Evolutionary conservation across 1,140 invertebrate species (phyloP), one percentile per base, ranked within the genome.

Genomic region (Acromyrmex echinatior): DNA sequence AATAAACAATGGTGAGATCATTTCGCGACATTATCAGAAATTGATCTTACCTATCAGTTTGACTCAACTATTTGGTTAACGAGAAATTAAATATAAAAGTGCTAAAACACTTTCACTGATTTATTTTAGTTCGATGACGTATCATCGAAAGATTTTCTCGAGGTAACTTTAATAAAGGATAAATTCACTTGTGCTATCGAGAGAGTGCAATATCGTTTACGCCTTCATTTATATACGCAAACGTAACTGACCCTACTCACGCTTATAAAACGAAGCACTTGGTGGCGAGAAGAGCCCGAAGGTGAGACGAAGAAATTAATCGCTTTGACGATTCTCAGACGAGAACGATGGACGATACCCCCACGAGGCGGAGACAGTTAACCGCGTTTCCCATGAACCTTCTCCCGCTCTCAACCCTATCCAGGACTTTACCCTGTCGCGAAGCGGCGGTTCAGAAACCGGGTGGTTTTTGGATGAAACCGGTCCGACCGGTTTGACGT

Each of bases 301-400:
- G 14, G 68, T 82, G 80, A 70, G 58, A 60, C 53, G 51, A 14
- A 35, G 5, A 0, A n/a, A 65, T 58, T 56, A 68, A 80, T 62
- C 21, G 74, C 28, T 21, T 2, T 21, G 5, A 35, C 53, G 63
- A 74, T 39, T 31, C 31, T 74, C 60, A n/a, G 31, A 71, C 31
- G n/a, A 77, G 14, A 58, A 81, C 39, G 28, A 58, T 21, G 65
- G 63, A 87, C 56, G 31, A 18, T 49, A 12, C 66, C 21, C 79
- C 25, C 31, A 6, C 65, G 31, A 62, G 77, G 65, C 73, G 65
- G 73, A 81, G 90, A 92, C 92, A 91, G 93, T 93, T 93, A 92
- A 93, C 92, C 92, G 92, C 86, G 90, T 93, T 95, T 95, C 94
- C 93, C 94, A 95, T 94, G 93, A 90, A 89, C 88, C 70, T 74